Evolutionary conservation across 2,888 invertebrate species (phyloP), one percentile per base, ranked within the genome.

Genomic region (Himalopsyche japonica): DNA sequence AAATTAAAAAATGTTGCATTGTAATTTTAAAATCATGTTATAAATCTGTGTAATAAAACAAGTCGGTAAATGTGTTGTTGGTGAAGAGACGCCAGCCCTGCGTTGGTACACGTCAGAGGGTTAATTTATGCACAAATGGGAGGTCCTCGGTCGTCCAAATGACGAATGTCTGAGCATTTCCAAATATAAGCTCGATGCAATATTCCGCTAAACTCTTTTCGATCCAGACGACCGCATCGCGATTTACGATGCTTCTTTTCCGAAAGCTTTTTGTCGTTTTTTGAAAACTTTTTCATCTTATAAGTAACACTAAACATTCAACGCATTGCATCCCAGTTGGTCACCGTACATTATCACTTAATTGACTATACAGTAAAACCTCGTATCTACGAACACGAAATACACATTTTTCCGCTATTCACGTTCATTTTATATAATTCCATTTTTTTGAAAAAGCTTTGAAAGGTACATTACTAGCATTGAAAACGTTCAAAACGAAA

Each of bases 111-210:
- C 79, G 85, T 84, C 86, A 82, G 85, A 76, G 80, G 79, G 76
- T 81, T 86, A 83, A 87, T 87, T 87, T 87, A 87, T 83, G 81
- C 77, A 83, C 78, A 49, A 76, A 82, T 85, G 85, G 86, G 86
- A 84, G 85, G 86, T 83, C 85, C 82, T 82, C 70, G 43, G 84
- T 82, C 82, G 30, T 48, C 81, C 80, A 80, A 82, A 83, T 85
- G 86, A 86, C 83, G 85, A 84, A 85, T 86, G 84, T 83, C 80
- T 80, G 76, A 80, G 78, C 84, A 85, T 84, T 86, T 85, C 84
- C 83, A 70, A 85, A 81, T 84, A 80, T 47, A 80, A 37, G 15
- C 49, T 78, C 37, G 64, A 32, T 57, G 37, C 32, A 48, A 70
- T 43, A 82, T 80, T 47, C 82, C 24, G 70, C 43, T 47, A 32